Conservation (phyloP, 2,888 invertebrate genomes). For the Reticulitermes lucifugus region DNA sequence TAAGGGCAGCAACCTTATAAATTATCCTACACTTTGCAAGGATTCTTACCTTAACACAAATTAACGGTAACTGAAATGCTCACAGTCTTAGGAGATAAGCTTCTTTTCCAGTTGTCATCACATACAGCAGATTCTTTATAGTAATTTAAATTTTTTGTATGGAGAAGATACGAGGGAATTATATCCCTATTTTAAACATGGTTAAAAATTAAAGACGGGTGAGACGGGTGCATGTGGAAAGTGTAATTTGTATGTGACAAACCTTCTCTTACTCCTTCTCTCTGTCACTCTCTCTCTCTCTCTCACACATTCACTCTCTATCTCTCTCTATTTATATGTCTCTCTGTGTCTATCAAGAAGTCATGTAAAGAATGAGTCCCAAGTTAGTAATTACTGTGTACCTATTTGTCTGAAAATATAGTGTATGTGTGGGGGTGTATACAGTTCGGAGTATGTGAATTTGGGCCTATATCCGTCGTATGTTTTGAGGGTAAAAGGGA, state of each 20-base stretch:
- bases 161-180: no score
- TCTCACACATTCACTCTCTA: not conserved
- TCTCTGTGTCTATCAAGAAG: not conserved
- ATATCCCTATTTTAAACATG: no score
- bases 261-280: no score
- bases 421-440: not conserved
- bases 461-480: not conserved
- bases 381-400: slow-evolving; percentile 23
- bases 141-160: no score
- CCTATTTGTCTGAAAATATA: slow-evolving; percentile 9
- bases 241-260: slow-evolving; percentile 4
- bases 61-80: no score
- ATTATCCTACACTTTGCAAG: no score
- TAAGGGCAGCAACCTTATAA: no score
- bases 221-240: not conserved
- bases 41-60: no score
- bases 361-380: slow-evolving; percentile 34
- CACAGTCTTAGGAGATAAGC: no score
- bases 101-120: no score
- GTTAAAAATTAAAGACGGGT: not conserved
- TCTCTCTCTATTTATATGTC: not conserved
- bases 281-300: not conserved
- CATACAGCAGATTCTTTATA: no score
- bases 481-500: not conserved
- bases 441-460: not conserved